These are phyloP conservation scores for Callionymus lyra DNA, from an alignment of 2,113 vertebrate genomes.

Conservation along the genomic window DNA sequence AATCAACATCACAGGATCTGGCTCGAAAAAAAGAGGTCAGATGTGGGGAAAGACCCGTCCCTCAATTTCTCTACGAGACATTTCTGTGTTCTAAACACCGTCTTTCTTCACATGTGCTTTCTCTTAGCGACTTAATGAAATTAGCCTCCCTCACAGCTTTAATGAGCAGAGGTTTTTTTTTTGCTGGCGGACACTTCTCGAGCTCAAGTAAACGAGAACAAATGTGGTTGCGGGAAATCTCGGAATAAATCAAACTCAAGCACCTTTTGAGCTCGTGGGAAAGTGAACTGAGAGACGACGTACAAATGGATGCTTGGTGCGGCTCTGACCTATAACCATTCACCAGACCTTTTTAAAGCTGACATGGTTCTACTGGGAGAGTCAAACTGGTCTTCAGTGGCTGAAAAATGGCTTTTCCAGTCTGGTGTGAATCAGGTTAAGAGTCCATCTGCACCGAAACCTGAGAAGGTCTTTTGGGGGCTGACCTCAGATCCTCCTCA, in stretches of 20 bases:
- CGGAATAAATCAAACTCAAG: background rate
- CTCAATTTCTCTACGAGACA: background rate
- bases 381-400: constrained; percentile 20
- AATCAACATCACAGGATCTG: constrained; percentile 32
- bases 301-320: constrained; percentile 3
- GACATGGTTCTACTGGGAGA: constrained; percentile 4
- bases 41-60: too few species aligned
- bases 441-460: constrained; percentile 44
- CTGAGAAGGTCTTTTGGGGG: constrained; percentile 19
- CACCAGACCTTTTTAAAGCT: constrained; percentile 4
- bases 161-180: too few species aligned
- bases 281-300: constrained; percentile 1
- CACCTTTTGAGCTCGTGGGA: constrained; percentile 2
- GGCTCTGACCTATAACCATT: constrained; percentile 28
- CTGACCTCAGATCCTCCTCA: constrained; percentile 13
- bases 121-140: too few species aligned
- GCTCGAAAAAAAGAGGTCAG: constrained; percentile 3
- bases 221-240: too few species aligned
- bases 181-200: too few species aligned
- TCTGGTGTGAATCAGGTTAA: constrained; percentile 23
- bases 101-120: too few species aligned
- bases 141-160: too few species aligned
- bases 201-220: too few species aligned
- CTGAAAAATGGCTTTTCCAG: constrained; percentile 16
- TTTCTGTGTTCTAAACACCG: too few species aligned